Percentiles rank a stretch among this genome's conserved stretches.
Evolutionary conservation across 2,797 vertebrate genomes (phyloP).

Genomic region (Danio tinwini): DNA sequence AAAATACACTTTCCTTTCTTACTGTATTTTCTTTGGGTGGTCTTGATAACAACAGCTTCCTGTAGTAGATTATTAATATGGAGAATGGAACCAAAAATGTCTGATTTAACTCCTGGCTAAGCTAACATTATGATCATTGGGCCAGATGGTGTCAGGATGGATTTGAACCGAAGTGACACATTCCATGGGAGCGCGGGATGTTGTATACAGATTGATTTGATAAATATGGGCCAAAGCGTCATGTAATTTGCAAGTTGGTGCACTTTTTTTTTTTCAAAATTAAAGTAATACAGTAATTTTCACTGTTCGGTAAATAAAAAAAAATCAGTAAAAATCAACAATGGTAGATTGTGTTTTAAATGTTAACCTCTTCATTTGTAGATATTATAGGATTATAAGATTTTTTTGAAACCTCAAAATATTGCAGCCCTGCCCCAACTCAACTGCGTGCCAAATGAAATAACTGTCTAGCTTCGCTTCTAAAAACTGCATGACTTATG

Average conservation of each 20-base stretch:
- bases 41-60: conserved; percentile 51
- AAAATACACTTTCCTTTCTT: neutral
- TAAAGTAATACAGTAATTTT: too few species aligned
- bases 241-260: conserved; percentile 55
- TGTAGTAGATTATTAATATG: conserved; percentile 56
- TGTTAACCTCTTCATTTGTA: neutral
- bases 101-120: conserved; percentile 43
- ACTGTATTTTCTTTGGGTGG: conserved; percentile 53
- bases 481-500: conserved; percentile 14
- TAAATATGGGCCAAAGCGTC: conserved; percentile 64
- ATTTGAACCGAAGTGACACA: conserved; percentile 55
- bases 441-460: neutral
- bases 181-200: conserved; percentile 51
- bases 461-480: neutral
- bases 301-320: too few species aligned
- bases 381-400: neutral
- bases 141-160: conserved; percentile 57
- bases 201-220: conserved; percentile 64
- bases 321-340: too few species aligned
- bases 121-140: conserved; percentile 57
- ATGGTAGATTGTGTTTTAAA: too few species aligned
- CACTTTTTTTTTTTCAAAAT: conserved; percentile 29
- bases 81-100: conserved; percentile 45
- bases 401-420: neutral
- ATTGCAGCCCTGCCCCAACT: neutral